Percentiles rank a stretch among this genome's conserved stretches.
Conservation (phyloP, 2,797 vertebrate genomes). For the Sciurus carolinensis region DNA sequence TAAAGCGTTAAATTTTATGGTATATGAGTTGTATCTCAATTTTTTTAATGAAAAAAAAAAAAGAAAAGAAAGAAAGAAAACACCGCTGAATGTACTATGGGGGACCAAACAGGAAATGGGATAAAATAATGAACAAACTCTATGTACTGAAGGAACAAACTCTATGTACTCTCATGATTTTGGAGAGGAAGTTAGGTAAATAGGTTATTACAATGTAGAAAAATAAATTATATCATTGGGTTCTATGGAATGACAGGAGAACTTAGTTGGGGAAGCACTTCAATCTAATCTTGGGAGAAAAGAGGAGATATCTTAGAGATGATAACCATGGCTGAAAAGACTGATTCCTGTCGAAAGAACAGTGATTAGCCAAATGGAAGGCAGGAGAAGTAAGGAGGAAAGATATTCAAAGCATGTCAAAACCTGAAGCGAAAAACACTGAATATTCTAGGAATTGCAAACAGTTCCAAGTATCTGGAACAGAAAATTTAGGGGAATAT, state of each 20-base stretch:
- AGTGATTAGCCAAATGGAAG: neutral
- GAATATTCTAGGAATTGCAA: neutral
- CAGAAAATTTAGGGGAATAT: neutral
- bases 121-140: constrained; percentile 9
- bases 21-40: neutral
- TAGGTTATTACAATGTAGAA: neutral
- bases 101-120: neutral
- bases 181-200: constrained; percentile 1
- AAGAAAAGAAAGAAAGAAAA: neutral
- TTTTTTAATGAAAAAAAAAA: constrained; percentile 18
- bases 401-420: neutral
- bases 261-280: neutral
- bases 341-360: neutral
- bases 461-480: neutral
- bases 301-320: neutral
- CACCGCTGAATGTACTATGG: neutral
- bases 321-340: neutral
- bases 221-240: neutral
- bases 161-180: neutral
- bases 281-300: neutral
- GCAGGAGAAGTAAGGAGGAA: neutral
- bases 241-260: neutral
- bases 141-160: neutral
- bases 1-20: neutral
- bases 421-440: constrained; percentile 13